Evolutionary conservation across 2,888 invertebrate species (phyloP).

Genomic region (Epinotia brunnichana): DNA sequence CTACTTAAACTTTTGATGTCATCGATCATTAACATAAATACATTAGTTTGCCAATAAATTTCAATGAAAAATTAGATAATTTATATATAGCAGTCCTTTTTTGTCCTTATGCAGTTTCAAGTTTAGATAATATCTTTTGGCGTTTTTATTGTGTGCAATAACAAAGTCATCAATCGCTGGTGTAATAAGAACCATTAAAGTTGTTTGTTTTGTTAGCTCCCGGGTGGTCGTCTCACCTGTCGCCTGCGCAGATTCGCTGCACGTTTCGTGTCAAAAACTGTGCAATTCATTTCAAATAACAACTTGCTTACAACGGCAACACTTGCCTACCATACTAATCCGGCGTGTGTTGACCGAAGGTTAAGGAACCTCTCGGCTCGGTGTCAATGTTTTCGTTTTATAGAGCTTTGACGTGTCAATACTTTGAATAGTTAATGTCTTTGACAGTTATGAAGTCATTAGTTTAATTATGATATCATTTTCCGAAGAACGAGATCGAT

Average conservation of each 20-base stretch:
- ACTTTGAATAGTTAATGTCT: conserved; percentile 24
- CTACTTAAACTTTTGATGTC: not conserved
- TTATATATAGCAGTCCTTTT: not conserved
- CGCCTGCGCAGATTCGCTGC: conserved; percentile 49
- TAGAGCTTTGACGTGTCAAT: conserved; percentile 14
- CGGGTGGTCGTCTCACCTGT: conserved; percentile 69
- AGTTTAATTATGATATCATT: conserved; percentile 22
- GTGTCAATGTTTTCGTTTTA: conserved; percentile 37
- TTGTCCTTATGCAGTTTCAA: not conserved
- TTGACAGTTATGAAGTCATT: conserved; percentile 30
- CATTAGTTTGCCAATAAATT: not conserved
- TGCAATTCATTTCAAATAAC: conserved; percentile 48
- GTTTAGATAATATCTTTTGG: not conserved
- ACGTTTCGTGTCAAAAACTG: conserved; percentile 53
- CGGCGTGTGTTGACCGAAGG: conserved; percentile 36
- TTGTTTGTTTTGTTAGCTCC: conserved; percentile 52
- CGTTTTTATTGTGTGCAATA: conserved; percentile 7
- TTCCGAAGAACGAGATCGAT: conserved; percentile 20
- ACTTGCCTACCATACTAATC: conserved; percentile 36
- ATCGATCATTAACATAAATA: not conserved
- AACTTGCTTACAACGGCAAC: conserved; percentile 14
- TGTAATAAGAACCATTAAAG: conserved; percentile 27
- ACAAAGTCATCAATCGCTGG: conserved; percentile 5
- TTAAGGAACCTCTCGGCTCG: conserved; percentile 33
- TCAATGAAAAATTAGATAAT: conserved; percentile 1